These are phyloP conservation scores for Osmerus eperlanus DNA, from an alignment of 2,113 vertebrate genomes.

Conservation along the genomic window DNA sequence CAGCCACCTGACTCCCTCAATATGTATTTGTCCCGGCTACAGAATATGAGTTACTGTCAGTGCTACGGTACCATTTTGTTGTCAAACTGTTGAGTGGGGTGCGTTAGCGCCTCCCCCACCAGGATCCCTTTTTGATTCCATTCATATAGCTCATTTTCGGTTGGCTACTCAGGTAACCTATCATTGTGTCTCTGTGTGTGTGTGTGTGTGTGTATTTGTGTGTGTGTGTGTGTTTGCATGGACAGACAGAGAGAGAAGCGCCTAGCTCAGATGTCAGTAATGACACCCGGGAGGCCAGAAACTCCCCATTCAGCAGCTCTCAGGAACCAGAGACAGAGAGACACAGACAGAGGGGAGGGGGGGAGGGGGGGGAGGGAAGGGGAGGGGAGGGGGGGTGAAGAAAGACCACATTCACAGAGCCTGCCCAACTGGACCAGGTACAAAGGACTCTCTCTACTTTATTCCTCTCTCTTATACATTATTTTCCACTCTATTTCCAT, in stretches of 20 bases:
- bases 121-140: not conserved
- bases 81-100: not conserved
- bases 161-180: constrained; percentile 5
- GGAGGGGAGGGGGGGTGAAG: constrained; percentile 4
- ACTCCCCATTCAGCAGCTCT: constrained; percentile 58
- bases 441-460: constrained; percentile 32
- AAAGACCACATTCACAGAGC: constrained; percentile 8
- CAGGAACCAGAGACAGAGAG: constrained; percentile 4
- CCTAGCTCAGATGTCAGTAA: constrained; percentile 51
- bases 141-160: not conserved
- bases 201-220: constrained; percentile 1
- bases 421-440: constrained; percentile 37
- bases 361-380: not conserved
- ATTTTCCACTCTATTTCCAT: not conserved
- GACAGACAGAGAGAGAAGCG: constrained; percentile 18
- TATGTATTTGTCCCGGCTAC: not conserved
- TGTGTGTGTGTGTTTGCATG: constrained; percentile 14
- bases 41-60: not conserved
- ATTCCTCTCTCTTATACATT: constrained; percentile 1
- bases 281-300: constrained; percentile 52
- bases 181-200: constrained; percentile 1
- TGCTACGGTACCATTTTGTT: not conserved
- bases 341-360: not conserved
- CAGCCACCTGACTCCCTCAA: no score
- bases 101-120: not conserved